Conservation (phyloP, 2,113 vertebrate species). For the Herpetotheres cachinnans region DNA sequence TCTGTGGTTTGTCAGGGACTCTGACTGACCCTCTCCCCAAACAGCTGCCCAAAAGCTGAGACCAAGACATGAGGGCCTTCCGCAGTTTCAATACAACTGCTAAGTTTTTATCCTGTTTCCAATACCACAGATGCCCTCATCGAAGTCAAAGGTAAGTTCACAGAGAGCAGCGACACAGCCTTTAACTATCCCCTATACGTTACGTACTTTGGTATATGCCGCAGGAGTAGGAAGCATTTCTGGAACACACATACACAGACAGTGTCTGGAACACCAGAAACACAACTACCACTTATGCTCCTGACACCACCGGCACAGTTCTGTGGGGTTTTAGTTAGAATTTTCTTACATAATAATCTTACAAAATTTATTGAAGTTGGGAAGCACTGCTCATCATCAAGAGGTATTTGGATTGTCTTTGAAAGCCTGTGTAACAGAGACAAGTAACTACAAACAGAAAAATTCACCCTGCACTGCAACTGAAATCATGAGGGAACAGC, state of each 20-base stretch:
- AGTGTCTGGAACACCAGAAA: neutral
- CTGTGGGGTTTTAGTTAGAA: fast-evolving
- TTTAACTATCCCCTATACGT: no score
- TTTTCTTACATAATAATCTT: neutral
- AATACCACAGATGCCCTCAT: neutral
- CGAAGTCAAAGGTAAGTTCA: neutral
- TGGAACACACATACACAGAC: neutral
- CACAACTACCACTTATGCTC: no score
- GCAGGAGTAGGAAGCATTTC: neutral
- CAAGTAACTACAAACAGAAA: neutral
- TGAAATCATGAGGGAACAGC: neutral
- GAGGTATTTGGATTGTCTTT: neutral
- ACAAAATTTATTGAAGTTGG: neutral
- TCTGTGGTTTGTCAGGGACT: neutral
- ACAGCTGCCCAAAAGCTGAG: neutral
- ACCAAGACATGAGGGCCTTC: neutral
- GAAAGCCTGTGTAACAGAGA: neutral
- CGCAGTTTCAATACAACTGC: neutral
- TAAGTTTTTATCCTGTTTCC: neutral
- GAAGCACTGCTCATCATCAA: neutral
- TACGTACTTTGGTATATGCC: no score
- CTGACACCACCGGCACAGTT: neutral
- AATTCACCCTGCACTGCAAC: neutral
- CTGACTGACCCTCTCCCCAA: neutral
- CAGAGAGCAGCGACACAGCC: neutral